Base-by-base conservation (phyloP, 92 coral and sea anemone species). In the Pocillopora meandrina region DNA sequence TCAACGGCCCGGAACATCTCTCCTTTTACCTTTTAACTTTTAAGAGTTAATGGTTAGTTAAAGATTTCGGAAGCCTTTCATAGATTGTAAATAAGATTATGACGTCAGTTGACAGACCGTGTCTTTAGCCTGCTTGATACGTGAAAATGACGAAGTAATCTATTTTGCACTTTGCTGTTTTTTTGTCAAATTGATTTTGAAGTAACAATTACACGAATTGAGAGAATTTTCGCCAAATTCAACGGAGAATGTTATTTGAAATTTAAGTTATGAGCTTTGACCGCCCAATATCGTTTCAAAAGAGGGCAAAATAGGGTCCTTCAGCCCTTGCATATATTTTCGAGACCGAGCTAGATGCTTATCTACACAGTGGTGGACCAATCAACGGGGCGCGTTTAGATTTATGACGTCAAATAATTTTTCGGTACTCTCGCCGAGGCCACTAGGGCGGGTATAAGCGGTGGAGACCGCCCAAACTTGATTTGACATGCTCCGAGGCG, bases 71-170 rank as follows among this genome's bases (percentile, higher is more conserved):
- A 67, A 4, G 36, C 34, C 9, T 57, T 60, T 58, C 34, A 56
- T 59, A 14, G 21, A 13, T 71, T 65, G 74, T 68, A 58, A 79
- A 71, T 69, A 2, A 71, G 85, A 81, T 81, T 81, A 81, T 63
- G 65, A 58, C 75, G 69, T 72, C 67, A 14, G 19, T 65, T 26
- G 9, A 6, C 20, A 26, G 60, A 21, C 56, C 85, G 47, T 70
- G 85, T 21, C 42, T 58, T 35, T 34, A 12, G 69, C 70, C 69
- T 36, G 10, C 6, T 12, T 42, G 12, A 35, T 70, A 35, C 18
- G 74, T 70, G 42, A 70, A 70, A 9, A 16, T 70, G 23, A 71
- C 69, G 23, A 70, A 57, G 66, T 52, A 13, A 61, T 19, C 70
- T 42, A 42, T 65, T 80, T 13, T 19, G 57, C 77, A 60, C 26